Percentiles rank a stretch among this genome's conserved stretches.
These are phyloP conservation scores for Pristis pectinata DNA, from an alignment of 2,797 vertebrate species.

Conservation along the genomic window DNA sequence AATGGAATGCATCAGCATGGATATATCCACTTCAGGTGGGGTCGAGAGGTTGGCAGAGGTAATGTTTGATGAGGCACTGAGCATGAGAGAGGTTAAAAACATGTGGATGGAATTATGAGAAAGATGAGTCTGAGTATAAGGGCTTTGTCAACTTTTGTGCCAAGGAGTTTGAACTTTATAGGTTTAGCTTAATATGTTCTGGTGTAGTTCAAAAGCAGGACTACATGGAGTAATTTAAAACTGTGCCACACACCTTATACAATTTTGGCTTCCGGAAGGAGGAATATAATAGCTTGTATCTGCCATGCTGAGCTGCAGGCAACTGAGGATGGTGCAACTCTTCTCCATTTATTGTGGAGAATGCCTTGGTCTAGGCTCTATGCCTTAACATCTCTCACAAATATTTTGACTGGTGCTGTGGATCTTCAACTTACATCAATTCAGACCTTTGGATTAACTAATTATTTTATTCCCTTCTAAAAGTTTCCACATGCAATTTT, in stretches of 20 bases:
- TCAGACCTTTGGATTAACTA: not conserved
- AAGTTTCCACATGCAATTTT: not conserved
- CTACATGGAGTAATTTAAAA: not conserved
- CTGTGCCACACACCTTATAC: not conserved
- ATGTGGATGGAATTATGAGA: not conserved
- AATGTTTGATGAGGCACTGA: not conserved
- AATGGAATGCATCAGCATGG: not conserved
- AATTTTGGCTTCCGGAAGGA: not conserved
- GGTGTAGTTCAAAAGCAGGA: not conserved
- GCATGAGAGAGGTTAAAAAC: not conserved
- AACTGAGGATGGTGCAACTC: not conserved
- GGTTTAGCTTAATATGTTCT: not conserved
- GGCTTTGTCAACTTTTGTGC: not conserved
- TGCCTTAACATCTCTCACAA: not conserved
- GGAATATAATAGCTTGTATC: not conserved
- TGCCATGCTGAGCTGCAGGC: too few relatives aligned
- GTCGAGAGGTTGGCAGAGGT: not conserved
- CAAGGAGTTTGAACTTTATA: conserved; percentile 10
- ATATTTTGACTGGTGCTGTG: not conserved
- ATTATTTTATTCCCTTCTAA: not conserved
- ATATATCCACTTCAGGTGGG: not conserved
- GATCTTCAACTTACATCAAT: not conserved
- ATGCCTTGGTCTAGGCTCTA: not conserved
- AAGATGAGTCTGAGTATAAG: not conserved
- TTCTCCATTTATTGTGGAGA: not conserved